Conservation (phyloP, 2,113 vertebrate genomes). For the Circaetus cinerascens region DNA sequence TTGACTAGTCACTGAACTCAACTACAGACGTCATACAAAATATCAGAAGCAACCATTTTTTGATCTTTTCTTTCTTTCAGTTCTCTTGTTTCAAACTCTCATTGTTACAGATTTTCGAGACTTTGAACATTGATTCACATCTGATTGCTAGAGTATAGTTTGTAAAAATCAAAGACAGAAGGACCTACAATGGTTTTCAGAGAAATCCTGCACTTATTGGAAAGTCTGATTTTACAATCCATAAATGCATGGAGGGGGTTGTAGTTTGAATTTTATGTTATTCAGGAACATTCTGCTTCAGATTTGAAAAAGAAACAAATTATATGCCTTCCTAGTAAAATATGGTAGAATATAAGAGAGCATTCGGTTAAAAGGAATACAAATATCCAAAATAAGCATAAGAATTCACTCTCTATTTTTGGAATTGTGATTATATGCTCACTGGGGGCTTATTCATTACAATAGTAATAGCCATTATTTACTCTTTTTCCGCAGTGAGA, state of each 20-base stretch:
- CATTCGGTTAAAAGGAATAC: background rate
- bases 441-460: background rate
- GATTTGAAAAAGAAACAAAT: background rate
- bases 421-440: background rate
- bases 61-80: background rate
- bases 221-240: background rate
- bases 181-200: background rate
- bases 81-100: background rate
- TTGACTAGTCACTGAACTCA: background rate
- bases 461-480: background rate
- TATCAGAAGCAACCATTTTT: background rate
- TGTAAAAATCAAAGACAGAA: background rate
- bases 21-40: background rate
- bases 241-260: background rate
- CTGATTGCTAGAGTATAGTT: background rate
- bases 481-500: background rate
- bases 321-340: background rate
- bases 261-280: background rate
- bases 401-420: background rate
- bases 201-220: background rate
- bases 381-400: background rate
- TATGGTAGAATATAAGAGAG: background rate
- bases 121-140: background rate
- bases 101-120: background rate
- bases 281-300: background rate